Base-by-base conservation (phyloP, 1,140 invertebrate genomes). In the Drosophila lowei region DNA sequence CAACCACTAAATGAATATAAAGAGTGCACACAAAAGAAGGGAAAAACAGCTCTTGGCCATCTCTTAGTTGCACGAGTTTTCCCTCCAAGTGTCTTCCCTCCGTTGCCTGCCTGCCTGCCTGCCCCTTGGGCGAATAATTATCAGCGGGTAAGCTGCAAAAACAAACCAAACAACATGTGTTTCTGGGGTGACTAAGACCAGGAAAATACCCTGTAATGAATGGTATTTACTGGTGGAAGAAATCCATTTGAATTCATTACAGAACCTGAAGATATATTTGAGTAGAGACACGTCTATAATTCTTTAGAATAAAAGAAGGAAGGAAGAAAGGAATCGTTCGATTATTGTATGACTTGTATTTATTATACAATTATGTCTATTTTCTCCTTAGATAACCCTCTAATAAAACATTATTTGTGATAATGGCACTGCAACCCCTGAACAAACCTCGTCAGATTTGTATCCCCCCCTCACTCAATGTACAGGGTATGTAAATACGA, bases 51-150 rank as follows among this genome's bases (percentile, higher is more conserved):
- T 48, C 15, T 53, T 28, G 67, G 64, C 34, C 43, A 47, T 52
- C n/a, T 52, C 16, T 15, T 41, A 50, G 30, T 53, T 34, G 38
- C n/a, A 25, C 8, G 5, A 44, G 55, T 43, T 59, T 21, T 16
- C 9, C 18, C 34, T 38, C 11, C 11, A 13, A 38, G 34, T 38
- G 34, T 53, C 41, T 47, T 52, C 16, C 21, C 30, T 52, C 16
- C 21, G 30, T 47, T 18, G 30, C 30, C 8, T n/a, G 7, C 11
- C 15, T 6, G 11, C n/a, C 58, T 46, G 7, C 38, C 28, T 23
- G 8, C 25, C n/a, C 47, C 54, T n/a, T 43, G 42, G 58, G 9
- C 47, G 21, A 58, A 74, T 70, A 79, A 85, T 85, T 73, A 79
- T 79, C 54, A 68, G 63, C 18, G 58, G 65, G 47, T 65, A 66